Evolutionary conservation across 2,797 vertebrate genomes (phyloP).

Genomic region (Phrynocephalus forsythii): DNA sequence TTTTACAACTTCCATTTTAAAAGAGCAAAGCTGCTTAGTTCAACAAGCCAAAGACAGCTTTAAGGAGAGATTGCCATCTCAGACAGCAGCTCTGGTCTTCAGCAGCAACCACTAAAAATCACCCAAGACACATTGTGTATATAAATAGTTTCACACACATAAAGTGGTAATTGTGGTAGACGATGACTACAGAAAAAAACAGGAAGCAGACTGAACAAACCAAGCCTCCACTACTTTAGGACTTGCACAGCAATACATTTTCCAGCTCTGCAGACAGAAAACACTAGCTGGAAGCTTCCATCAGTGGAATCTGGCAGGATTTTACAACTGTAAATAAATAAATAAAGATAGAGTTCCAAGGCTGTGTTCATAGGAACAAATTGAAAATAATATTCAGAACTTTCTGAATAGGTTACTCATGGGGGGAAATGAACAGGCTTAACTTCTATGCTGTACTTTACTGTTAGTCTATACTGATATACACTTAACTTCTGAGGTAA

Average conservation of each 20-base stretch:
- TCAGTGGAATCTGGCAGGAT: slow-evolving; percentile 21
- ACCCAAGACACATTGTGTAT: slow-evolving; percentile 32
- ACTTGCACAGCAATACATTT: slow-evolving; percentile 10
- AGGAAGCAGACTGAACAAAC: slow-evolving; percentile 32
- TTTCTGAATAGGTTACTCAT: not conserved
- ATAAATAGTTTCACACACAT: slow-evolving; percentile 32
- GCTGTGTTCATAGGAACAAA: not conserved
- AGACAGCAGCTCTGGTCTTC: slow-evolving; percentile 21
- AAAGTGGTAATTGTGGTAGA: slow-evolving; percentile 38
- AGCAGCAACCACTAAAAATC: slow-evolving; percentile 28
- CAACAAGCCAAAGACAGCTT: not conserved
- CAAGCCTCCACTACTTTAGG: slow-evolving; percentile 19
- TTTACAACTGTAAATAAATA: not conserved
- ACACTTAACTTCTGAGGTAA: not conserved
- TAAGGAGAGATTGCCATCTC: slow-evolving; percentile 39
- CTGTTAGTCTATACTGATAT: not conserved
- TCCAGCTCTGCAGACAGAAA: slow-evolving; percentile 14
- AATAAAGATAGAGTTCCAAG: not conserved
- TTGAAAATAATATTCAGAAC: slow-evolving; percentile 14
- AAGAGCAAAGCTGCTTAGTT: not conserved
- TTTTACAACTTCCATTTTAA: not conserved
- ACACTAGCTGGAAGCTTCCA: slow-evolving; percentile 29
- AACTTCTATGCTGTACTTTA: not conserved
- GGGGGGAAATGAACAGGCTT: not conserved
- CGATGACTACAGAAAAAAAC: slow-evolving; percentile 25